Percentiles rank a stretch among this genome's conserved stretches.
Evolutionary conservation across 1,140 invertebrate genomes (phyloP).

Genomic region (Amphibalanus amphitrite): DNA sequence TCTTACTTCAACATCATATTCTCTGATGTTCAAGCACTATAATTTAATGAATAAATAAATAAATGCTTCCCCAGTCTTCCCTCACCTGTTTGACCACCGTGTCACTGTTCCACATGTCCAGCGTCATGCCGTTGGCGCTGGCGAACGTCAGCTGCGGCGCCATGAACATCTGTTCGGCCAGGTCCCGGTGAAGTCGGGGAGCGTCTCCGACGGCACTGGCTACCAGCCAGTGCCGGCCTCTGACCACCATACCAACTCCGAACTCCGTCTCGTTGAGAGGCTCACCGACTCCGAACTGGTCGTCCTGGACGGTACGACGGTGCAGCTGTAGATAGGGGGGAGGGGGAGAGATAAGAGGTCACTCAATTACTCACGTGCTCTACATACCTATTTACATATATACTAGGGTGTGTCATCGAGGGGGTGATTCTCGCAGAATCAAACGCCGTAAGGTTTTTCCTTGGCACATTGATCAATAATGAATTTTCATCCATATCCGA

Average conservation of each 20-base stretch:
- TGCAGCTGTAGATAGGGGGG: constrained; percentile 31
- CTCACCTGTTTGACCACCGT: neutral
- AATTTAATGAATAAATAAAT: too few relatives aligned
- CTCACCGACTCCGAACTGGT: constrained; percentile 82
- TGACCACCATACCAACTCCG: constrained; percentile 48
- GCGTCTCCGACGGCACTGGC: constrained; percentile 22
- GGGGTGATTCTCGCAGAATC: too few relatives aligned
- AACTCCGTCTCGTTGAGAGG: constrained; percentile 70
- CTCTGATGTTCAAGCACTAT: too few relatives aligned
- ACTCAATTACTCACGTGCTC: too few relatives aligned
- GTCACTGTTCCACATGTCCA: constrained; percentile 15
- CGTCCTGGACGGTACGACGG: constrained; percentile 65
- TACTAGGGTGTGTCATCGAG: too few relatives aligned
- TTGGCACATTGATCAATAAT: too few relatives aligned
- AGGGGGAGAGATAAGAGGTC: too few relatives aligned
- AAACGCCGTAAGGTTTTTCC: too few relatives aligned
- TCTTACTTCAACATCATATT: too few relatives aligned
- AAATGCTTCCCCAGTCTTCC: too few relatives aligned
- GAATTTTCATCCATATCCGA: too few relatives aligned
- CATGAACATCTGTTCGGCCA: constrained; percentile 29
- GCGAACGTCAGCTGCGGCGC: constrained; percentile 28
- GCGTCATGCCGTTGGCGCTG: constrained; percentile 10
- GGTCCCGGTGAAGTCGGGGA: constrained; percentile 26
- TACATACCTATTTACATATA: too few relatives aligned
- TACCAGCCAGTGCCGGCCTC: constrained; percentile 44